Base-by-base conservation (phyloP, 1,140 invertebrate genomes). In the Oryzaephilus surinamensis region DNA sequence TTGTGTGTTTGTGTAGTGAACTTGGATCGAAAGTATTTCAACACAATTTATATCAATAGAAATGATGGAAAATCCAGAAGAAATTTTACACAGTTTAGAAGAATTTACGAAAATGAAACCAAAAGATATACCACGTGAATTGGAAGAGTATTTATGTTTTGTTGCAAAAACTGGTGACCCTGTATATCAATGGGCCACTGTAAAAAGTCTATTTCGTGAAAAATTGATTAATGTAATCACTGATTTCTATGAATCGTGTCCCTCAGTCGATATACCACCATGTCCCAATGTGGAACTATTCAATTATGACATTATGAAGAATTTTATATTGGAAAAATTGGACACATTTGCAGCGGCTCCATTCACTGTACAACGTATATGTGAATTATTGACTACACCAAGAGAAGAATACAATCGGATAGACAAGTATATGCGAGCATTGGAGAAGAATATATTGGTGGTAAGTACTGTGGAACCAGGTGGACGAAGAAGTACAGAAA, bases 311-410 rank as follows among this genome's bases (percentile, higher is more conserved):
- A 79, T 74, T 3, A 86, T 93, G 79, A 89, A 88, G 56, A 78
- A 76, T 32, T 81, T 79, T 51, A 72, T 95, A 11, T 62, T 95
- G 15, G 83, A 92, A 52, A 74, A 83, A 17, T 61, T 95, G 1
- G 89, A 95, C 48, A 77, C 76, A 2, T 85, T 84, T 63, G 75
- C 74, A 19, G 87, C 89, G 35, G 90, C 92, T 2, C 95, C 94
- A 0, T 98, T 98, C 55, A 97, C 95, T 7, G 83, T 97, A 32
- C 94, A 97, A 63, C 73, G 94, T 41, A 77, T 98, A 27, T 95
- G 91, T 65, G 95, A 98, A 64, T 66, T 98, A 3, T 66, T 98
- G 0, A 88, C 84, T 2, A 75, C 79, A 43, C 93, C 94, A 4
- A 73, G 79, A n/a, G 90, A 88, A 59, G 88, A 97, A 57, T 98